Conservation (phyloP, 2,797 vertebrate species). For the Meda fulgida region DNA sequence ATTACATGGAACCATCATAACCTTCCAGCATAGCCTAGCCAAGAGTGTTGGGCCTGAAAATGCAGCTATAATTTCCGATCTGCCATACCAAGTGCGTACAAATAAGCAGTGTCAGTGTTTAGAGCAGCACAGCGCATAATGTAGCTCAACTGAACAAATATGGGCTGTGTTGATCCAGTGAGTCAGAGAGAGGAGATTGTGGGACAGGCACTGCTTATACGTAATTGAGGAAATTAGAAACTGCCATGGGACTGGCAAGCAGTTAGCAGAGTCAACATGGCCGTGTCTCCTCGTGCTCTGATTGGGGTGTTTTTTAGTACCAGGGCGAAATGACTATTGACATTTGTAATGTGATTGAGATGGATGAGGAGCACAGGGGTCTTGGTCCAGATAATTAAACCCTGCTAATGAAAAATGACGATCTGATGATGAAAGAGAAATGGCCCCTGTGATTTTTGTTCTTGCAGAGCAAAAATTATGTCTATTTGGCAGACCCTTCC, state of each 20-base stretch:
- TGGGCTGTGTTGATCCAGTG: slow-evolving; percentile 71
- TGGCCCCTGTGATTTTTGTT: slow-evolving; percentile 9
- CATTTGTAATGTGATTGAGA: slow-evolving; percentile 76
- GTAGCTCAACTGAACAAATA: slow-evolving; percentile 90
- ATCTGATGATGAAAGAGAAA: slow-evolving; percentile 29
- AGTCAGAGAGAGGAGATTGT: slow-evolving; percentile 59
- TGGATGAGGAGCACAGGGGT: slow-evolving; percentile 56
- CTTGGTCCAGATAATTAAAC: slow-evolving; percentile 36
- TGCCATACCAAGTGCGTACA: slow-evolving; percentile 68
- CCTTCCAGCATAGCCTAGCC: slow-evolving; percentile 7
- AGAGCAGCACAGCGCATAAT: slow-evolving; percentile 80
- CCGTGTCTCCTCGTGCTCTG: slow-evolving; percentile 68
- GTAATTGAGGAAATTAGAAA: slow-evolving; percentile 73
- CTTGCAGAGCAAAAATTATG: background rate
- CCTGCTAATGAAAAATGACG: slow-evolving; percentile 36
- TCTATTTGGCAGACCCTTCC: background rate
- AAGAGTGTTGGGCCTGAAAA: slow-evolving; percentile 69
- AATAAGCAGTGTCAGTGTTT: slow-evolving; percentile 77
- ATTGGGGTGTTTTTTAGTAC: slow-evolving; percentile 71
- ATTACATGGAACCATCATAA: slow-evolving; percentile 29
- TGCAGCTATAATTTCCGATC: slow-evolving; percentile 77
- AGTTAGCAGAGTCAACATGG: slow-evolving; percentile 73
- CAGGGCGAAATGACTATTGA: slow-evolving; percentile 71
- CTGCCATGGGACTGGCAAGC: slow-evolving; percentile 64
- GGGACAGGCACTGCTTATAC: slow-evolving; percentile 59